Base-by-base conservation (phyloP, 2,888 invertebrate genomes). In the Bunonema sp. region DNA sequence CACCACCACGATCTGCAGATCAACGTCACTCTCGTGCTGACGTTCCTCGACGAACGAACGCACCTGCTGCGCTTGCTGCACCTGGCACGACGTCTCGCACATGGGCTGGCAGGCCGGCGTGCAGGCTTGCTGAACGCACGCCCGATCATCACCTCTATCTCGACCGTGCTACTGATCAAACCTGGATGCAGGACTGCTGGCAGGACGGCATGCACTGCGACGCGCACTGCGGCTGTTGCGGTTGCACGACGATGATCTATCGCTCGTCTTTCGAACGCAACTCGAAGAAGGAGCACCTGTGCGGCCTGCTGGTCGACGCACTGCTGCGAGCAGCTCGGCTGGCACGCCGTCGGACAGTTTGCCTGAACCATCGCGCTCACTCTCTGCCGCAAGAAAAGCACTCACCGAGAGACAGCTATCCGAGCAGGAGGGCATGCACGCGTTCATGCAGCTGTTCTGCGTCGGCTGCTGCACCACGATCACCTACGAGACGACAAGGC, bases 81-180 rank as follows among this genome's bases (percentile, higher is more conserved):
- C 42, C 28, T 54, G 49, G 40, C 56, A 59, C 10, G 41, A 37
- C 4, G 41, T 42, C 4, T 52, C 45, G 43, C 59, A 59, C 53
- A 52, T 45, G 23, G 59, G 59, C 44, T 57, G 57, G 41, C 56
- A 56, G 35, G 52, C 54, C 16, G 54, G 53, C 18, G 51, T 47
- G 28, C 57, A 57, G 7, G 54, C 50, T 16, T 40, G 39, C 44
- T 39, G 40, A 36, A 44, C 36, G 40, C 44, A 44, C 22, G 39
- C 36, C 3, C 40, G 28, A 2, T 37, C 31, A 32, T 46, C 46
- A 1, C 49, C 21, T 12, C 10, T 16, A 8, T 34, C 10, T 16
- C 8, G 21, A 8, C 12, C 8, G 8, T 16, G 12, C 15, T 8
- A 18, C 10, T 21, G 21, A 32, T 2, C 23, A 10, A 24, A 33